Evolutionary conservation across 2,113 vertebrate species (phyloP).

Genomic region (Tupaia tana): DNA sequence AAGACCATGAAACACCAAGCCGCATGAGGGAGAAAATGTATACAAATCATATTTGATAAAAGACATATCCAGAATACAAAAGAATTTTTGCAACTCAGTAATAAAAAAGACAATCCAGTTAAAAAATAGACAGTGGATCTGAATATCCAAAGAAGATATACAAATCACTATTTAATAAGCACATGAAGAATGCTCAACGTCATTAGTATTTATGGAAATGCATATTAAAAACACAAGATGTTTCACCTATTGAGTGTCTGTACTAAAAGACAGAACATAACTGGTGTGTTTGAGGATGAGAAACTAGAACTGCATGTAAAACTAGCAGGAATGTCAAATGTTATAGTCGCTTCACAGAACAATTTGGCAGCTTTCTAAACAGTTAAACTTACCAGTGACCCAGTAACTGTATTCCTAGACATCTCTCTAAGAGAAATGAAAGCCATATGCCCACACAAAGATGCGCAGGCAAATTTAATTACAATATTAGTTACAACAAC

Average conservation of each 20-base stretch:
- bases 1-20: background rate
- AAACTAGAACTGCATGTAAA: background rate
- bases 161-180: background rate
- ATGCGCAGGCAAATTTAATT: background rate
- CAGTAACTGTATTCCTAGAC: background rate
- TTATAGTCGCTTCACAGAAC: background rate
- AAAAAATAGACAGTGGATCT: background rate
- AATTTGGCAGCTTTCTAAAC: background rate
- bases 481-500: background rate
- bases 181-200: background rate
- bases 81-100: background rate
- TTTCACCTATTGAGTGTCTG: background rate
- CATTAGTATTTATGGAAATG: background rate
- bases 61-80: background rate
- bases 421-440: background rate
- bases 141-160: background rate
- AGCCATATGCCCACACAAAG: background rate
- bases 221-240: background rate
- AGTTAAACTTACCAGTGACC: background rate
- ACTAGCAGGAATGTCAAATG: background rate
- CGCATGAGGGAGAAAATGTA: background rate
- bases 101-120: background rate
- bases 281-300: background rate
- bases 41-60: background rate
- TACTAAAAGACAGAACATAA: background rate